Evolutionary conservation across 2,888 invertebrate species (phyloP).

Genomic region (Drosophila pseudotalamancana): DNA sequence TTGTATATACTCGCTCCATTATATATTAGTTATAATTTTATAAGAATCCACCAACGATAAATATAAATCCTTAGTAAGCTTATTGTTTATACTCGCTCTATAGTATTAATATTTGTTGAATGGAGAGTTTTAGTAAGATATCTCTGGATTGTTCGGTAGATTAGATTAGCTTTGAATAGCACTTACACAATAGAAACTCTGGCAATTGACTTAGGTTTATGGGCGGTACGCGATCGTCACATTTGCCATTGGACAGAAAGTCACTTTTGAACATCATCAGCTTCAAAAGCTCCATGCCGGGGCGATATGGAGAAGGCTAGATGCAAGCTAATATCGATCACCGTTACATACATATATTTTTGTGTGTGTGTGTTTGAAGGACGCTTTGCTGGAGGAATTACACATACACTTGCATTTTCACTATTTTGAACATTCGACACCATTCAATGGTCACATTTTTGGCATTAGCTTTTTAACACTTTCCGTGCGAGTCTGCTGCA

Average conservation of each 20-base stretch:
- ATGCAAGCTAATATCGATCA: slow-evolving; percentile 20
- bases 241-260: slow-evolving; percentile 83
- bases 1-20: too few species aligned
- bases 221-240: slow-evolving; percentile 89
- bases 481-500: slow-evolving; percentile 37
- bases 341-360: slow-evolving; percentile 11
- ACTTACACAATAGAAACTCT: slow-evolving; percentile 90
- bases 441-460: slow-evolving; percentile 44
- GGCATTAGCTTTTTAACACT: slow-evolving; percentile 43
- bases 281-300: slow-evolving; percentile 84
- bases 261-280: slow-evolving; percentile 85
- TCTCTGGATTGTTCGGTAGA: not conserved
- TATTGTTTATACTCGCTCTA: too few species aligned
- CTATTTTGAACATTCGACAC: slow-evolving; percentile 19
- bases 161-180: too few species aligned
- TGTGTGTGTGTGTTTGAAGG: not conserved
- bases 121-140: not conserved
- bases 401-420: slow-evolving; percentile 28
- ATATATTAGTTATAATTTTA: too few species aligned
- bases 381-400: slow-evolving; percentile 10
- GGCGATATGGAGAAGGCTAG: slow-evolving; percentile 19
- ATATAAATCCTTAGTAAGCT: too few species aligned
- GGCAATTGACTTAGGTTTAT: slow-evolving; percentile 90
- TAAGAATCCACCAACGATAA: too few species aligned
- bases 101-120: too few species aligned